These are phyloP conservation scores for Leptopilina boulardi DNA, from an alignment of 1,140 invertebrate genomes.

Conservation along the genomic window DNA sequence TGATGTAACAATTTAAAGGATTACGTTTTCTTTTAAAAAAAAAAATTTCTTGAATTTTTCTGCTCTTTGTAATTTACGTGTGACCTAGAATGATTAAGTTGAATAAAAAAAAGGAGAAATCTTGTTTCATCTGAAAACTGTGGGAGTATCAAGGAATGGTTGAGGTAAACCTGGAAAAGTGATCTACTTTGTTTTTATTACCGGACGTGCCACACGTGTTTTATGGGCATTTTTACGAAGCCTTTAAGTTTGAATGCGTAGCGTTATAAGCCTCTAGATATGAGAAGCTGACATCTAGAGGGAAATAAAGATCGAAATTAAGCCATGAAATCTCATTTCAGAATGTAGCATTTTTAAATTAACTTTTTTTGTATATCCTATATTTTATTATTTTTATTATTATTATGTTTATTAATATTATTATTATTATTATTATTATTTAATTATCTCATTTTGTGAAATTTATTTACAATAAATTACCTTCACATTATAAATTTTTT, in stretches of 20 bases:
- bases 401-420: too few relatives aligned
- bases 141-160: conserved; percentile 1
- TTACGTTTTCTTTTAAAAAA: background rate
- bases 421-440: too few relatives aligned
- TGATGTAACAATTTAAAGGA: background rate
- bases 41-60: background rate
- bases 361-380: background rate
- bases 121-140: background rate
- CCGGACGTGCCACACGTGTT: conserved; percentile 26
- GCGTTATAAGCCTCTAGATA: background rate
- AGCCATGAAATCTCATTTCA: background rate
- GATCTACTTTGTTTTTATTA: conserved; percentile 25
- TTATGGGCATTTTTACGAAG: conserved; percentile 25
- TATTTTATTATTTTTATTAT: too few relatives aligned
- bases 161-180: background rate
- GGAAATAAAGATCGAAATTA: background rate
- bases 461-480: too few relatives aligned
- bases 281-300: background rate
- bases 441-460: too few relatives aligned
- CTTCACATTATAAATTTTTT: too few relatives aligned
- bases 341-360: background rate
- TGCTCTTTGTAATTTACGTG: background rate
- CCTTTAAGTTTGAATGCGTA: background rate
- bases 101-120: background rate
- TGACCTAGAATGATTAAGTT: conserved; percentile 1